Percentiles rank a stretch among this genome's conserved stretches.
phyloP scores from a whole-genome alignment of 2,113 vertebrate genomes.

The Dicentrarchus labrax region DNA sequence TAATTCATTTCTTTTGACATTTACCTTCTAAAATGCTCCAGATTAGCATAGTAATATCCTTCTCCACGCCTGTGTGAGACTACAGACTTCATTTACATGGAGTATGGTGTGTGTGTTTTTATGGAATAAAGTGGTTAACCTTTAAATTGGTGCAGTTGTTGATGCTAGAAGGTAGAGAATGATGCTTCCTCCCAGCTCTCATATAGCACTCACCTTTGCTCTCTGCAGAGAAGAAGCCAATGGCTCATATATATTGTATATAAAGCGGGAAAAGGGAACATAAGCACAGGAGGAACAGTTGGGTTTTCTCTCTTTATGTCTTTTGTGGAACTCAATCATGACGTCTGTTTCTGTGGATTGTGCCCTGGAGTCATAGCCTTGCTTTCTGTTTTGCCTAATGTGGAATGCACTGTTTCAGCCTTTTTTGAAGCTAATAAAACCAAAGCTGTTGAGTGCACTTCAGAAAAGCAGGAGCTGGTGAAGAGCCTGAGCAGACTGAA shows the following conservation, averaged over 20 bases:
- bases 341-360: constrained; percentile 6
- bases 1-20: constrained; percentile 84
- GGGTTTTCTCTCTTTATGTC: constrained; percentile 3
- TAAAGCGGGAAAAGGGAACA: neutral
- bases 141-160: constrained; percentile 79
- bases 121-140: constrained; percentile 80
- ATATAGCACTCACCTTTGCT: constrained; percentile 63
- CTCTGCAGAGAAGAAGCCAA: constrained; percentile 7
- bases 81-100: constrained; percentile 80
- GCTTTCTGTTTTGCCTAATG: constrained; percentile 32
- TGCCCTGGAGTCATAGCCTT: constrained; percentile 24
- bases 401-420: neutral
- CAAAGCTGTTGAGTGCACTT: neutral
- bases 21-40: constrained; percentile 80
- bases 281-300: neutral
- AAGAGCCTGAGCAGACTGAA: neutral
- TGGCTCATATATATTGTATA: constrained; percentile 4
- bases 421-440: constrained; percentile 5
- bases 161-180: constrained; percentile 60
- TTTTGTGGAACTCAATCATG: constrained; percentile 10
- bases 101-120: constrained; percentile 69
- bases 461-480: neutral
- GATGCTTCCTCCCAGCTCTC: constrained; percentile 58
- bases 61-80: constrained; percentile 52
- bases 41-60: constrained; percentile 84